Conservation (phyloP, 2,113 vertebrate species). For the Lipotes vexillifer region DNA sequence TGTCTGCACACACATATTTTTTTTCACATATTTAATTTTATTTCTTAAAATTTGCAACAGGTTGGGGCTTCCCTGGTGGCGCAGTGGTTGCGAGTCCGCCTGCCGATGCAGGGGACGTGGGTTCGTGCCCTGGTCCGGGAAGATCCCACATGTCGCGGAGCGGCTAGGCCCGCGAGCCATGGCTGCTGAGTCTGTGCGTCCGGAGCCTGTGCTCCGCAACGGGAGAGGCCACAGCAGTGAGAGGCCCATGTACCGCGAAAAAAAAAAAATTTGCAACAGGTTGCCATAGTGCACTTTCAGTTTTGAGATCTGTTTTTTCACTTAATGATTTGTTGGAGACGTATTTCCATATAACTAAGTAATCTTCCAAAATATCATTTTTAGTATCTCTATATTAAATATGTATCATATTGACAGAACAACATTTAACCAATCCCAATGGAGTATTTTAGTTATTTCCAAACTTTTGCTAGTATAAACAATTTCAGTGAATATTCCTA, state of each 20-base stretch:
- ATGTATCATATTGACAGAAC: not conserved
- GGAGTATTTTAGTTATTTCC: not conserved
- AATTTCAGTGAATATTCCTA: not conserved
- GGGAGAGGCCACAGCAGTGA: too few relatives aligned
- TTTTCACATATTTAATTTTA: not conserved
- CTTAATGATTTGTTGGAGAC: not conserved
- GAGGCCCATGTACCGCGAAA: too few relatives aligned
- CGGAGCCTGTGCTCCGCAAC: too few relatives aligned
- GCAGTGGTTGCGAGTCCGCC: too few relatives aligned
- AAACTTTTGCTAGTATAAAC: slow-evolving; percentile 2
- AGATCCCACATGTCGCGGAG: too few relatives aligned
- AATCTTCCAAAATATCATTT: not conserved
- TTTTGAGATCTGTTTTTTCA: not conserved
- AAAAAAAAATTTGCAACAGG: slow-evolving; percentile 1
- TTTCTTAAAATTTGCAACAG: slow-evolving; percentile 32
- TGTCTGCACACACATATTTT: not conserved
- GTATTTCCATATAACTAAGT: not conserved
- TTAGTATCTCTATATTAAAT: not conserved
- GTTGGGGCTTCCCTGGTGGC: not conserved
- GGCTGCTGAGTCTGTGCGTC: too few relatives aligned
- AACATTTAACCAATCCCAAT: not conserved
- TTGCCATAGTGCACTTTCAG: not conserved
- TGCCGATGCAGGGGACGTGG: too few relatives aligned
- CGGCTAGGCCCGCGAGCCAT: too few relatives aligned
- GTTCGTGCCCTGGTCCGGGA: too few relatives aligned